Evolutionary conservation across 2,113 vertebrate species (phyloP).

Genomic region (Paramisgurnus dabryanus): DNA sequence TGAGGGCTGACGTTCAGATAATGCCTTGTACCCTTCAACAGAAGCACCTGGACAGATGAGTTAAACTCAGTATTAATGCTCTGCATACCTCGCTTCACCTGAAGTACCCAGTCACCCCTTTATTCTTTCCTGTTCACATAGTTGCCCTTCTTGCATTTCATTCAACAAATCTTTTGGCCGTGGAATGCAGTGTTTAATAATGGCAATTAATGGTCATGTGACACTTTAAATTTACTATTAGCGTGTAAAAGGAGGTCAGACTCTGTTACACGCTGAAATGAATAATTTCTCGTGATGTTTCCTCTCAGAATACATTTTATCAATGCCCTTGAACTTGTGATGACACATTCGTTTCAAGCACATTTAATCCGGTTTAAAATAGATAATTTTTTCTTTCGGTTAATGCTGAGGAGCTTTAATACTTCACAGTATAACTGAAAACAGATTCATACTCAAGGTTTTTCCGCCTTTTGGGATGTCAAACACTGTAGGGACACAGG

Average conservation of each 20-base stretch:
- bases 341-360: slow-evolving; percentile 23
- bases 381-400: slow-evolving; percentile 8
- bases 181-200: slow-evolving; percentile 10
- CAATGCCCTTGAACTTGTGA: slow-evolving; percentile 41
- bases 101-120: background rate
- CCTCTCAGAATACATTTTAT: slow-evolving; percentile 27
- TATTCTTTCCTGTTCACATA: background rate
- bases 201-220: slow-evolving; percentile 32
- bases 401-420: slow-evolving; percentile 3
- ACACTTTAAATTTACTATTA: slow-evolving; percentile 25
- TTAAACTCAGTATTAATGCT: background rate
- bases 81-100: background rate
- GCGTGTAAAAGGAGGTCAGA: slow-evolving; percentile 28
- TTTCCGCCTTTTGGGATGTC: slow-evolving; percentile 8
- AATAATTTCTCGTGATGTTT: slow-evolving; percentile 29
- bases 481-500: background rate
- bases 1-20: background rate
- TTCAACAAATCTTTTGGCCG: slow-evolving; percentile 1
- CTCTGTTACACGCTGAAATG: slow-evolving; percentile 23
- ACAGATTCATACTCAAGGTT: slow-evolving; percentile 16
- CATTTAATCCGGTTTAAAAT: background rate
- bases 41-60: background rate
- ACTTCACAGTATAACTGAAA: slow-evolving; percentile 5
- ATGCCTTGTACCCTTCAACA: background rate
- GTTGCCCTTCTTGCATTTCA: background rate